Evolutionary conservation across 1,140 invertebrate genomes (phyloP).

Genomic region (Nilaparvata lugens): DNA sequence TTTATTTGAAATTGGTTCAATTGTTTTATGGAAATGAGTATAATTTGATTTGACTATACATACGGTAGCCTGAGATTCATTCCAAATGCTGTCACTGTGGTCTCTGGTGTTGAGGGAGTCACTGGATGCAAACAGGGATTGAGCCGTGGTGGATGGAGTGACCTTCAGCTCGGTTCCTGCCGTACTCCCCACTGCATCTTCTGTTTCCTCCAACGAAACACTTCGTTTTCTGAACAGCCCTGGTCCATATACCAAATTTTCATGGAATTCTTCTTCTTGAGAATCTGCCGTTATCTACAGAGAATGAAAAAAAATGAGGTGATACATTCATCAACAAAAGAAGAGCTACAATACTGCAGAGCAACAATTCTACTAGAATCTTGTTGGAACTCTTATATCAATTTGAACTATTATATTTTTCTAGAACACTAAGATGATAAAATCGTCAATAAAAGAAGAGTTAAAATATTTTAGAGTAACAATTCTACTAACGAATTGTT

Average conservation of each 20-base stretch:
- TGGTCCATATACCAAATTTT: constrained; percentile 60
- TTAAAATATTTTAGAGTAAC: too few relatives aligned
- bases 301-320: neutral
- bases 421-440: too few relatives aligned
- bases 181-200: constrained; percentile 3
- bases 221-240: constrained; percentile 42
- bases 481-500: too few relatives aligned
- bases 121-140: constrained; percentile 67
- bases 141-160: constrained; percentile 1
- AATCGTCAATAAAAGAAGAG: too few relatives aligned
- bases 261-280: constrained; percentile 53
- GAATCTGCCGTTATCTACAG: constrained; percentile 26
- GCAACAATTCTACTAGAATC: too few relatives aligned
- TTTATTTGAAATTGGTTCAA: too few relatives aligned
- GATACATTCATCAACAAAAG: too few relatives aligned
- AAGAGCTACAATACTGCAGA: too few relatives aligned
- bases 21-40: too few relatives aligned
- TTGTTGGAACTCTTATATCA: too few relatives aligned
- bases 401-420: too few relatives aligned
- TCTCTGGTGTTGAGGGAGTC: constrained; percentile 61
- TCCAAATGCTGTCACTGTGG: constrained; percentile 77
- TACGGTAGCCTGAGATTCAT: constrained; percentile 69
- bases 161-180: constrained; percentile 15
- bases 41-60: too few relatives aligned
- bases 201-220: constrained; percentile 23